A percentile compares a stretch with the other conserved stretches of the same genome.
phyloP scores from a whole-genome alignment of 2,113 vertebrate genomes.

The Lagopus muta region DNA sequence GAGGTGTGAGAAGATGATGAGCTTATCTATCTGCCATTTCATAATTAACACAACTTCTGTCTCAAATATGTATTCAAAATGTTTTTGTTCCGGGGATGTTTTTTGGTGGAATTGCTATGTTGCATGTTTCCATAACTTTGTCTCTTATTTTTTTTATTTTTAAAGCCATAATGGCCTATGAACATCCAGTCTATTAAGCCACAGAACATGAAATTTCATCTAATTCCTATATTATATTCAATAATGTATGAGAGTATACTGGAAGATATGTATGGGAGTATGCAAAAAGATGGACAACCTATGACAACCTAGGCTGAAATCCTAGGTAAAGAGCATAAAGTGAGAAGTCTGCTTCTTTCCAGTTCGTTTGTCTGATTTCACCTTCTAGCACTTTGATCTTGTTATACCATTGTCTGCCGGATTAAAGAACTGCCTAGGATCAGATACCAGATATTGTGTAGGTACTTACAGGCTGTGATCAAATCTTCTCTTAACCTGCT shows the following conservation, averaged over 20 bases:
- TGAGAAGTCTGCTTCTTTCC: background rate
- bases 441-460: constrained; percentile 5
- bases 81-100: background rate
- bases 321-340: background rate
- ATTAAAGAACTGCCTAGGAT: constrained; percentile 45
- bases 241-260: background rate
- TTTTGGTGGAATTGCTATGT: background rate
- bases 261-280: background rate
- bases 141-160: background rate
- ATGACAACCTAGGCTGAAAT: background rate
- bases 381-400: background rate
- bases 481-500: constrained; percentile 43
- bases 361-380: constrained; percentile 22
- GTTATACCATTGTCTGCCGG: background rate
- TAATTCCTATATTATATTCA: background rate
- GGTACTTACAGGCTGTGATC: constrained; percentile 23
- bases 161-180: background rate
- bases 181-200: background rate
- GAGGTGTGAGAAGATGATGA: background rate
- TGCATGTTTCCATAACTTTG: background rate
- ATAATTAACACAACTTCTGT: background rate
- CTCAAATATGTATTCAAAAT: background rate
- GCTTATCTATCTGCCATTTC: background rate
- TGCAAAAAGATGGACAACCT: background rate
- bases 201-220: background rate